Conservation (phyloP, 2,797 vertebrate species). For the Allobates femoralis region DNA sequence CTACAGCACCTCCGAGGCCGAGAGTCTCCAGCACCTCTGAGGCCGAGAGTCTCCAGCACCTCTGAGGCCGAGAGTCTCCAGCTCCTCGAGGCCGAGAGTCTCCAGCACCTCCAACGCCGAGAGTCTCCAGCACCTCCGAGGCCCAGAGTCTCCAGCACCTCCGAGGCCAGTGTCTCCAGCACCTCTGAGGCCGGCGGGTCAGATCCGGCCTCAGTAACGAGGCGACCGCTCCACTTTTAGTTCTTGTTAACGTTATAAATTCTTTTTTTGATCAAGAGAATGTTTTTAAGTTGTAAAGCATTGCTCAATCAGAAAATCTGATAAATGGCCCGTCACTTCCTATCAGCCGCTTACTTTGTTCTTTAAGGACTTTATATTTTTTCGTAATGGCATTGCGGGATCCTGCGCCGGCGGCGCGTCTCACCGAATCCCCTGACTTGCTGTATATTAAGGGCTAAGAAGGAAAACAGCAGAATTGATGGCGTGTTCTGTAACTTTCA, state of each 20-base stretch:
- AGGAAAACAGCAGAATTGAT: constrained; percentile 41
- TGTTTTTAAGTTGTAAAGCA: constrained; percentile 21
- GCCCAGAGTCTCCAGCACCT: not conserved
- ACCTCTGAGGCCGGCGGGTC: not conserved
- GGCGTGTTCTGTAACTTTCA: constrained; percentile 37
- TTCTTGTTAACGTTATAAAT: not conserved
- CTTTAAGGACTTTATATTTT: constrained; percentile 36
- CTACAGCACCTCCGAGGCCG: no score
- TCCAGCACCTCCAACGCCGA: no score
- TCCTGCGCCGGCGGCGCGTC: constrained; percentile 30
- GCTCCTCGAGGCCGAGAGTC: not conserved
- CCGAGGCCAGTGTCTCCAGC: no score
- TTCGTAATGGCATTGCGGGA: constrained; percentile 1
- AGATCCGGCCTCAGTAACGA: not conserved
- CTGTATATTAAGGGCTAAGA: not conserved
- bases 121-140: no score
- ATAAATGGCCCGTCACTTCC: constrained; percentile 55
- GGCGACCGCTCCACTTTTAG: not conserved
- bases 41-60: not conserved
- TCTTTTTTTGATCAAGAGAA: constrained; percentile 39
- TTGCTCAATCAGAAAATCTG: constrained; percentile 44
- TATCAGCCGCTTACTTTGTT: constrained; percentile 55
- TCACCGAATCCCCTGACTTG: constrained; percentile 40
- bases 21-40: not conserved
- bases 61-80: not conserved